Conservation (phyloP, 2,888 invertebrate genomes). For the Deilephila elpenor region DNA sequence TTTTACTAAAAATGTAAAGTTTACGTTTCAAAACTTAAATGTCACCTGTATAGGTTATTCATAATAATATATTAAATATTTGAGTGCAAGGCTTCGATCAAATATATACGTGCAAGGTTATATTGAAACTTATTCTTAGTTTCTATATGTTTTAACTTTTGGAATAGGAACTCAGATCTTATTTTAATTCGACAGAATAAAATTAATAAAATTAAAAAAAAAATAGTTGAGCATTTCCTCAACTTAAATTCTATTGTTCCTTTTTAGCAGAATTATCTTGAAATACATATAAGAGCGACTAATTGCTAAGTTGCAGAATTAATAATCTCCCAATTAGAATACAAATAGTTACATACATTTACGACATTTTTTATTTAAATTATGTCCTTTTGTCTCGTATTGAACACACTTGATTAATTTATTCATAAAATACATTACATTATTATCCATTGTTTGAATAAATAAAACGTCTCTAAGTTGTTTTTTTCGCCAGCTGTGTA, state of each 20-base stretch:
- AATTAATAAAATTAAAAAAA: too few relatives aligned
- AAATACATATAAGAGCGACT: background rate
- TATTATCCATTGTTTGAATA: slow-evolving; percentile 18
- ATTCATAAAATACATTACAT: slow-evolving; percentile 12
- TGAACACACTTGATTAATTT: background rate
- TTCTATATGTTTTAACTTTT: too few relatives aligned
- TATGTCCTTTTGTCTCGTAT: slow-evolving; percentile 15
- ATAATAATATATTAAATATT: too few relatives aligned
- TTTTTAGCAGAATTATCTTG: background rate
- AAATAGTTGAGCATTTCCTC: too few relatives aligned
- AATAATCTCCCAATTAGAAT: too few relatives aligned
- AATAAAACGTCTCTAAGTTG: background rate
- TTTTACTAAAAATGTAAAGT: background rate
- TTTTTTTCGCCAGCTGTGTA: slow-evolving; percentile 6
- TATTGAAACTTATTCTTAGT: too few relatives aligned
- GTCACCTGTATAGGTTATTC: too few relatives aligned
- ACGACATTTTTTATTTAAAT: background rate
- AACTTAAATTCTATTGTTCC: too few relatives aligned
- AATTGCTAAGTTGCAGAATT: too few relatives aligned
- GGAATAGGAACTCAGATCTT: too few relatives aligned
- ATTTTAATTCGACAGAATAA: too few relatives aligned
- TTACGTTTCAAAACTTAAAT: too few relatives aligned
- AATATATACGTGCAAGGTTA: background rate
- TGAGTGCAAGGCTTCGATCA: background rate
- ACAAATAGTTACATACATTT: background rate